Evolutionary conservation across 1,140 invertebrate genomes (phyloP).

Genomic region (Elymnias hypermnestra): DNA sequence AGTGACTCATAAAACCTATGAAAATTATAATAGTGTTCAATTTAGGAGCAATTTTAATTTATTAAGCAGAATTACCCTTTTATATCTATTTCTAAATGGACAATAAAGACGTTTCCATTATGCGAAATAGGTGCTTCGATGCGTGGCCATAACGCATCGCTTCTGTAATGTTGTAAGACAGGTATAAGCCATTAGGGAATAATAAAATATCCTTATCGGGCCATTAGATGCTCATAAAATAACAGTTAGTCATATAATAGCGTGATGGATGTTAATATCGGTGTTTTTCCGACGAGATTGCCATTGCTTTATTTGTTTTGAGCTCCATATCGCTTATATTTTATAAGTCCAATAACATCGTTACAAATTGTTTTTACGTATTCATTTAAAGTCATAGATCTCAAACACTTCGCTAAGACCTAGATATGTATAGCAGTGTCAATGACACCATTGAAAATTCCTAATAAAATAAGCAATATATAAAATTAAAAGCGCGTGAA

Average conservation of each 20-base stretch:
- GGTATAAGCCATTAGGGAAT: slow-evolving; percentile 73
- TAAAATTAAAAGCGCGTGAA: too few relatives aligned
- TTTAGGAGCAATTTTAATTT: too few relatives aligned
- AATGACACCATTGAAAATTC: too few relatives aligned
- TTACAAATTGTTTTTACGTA: neutral
- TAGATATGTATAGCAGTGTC: too few relatives aligned
- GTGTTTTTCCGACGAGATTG: slow-evolving; percentile 45
- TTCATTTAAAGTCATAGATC: neutral
- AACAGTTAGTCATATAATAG: slow-evolving; percentile 73
- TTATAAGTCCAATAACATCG: neutral
- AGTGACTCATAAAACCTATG: too few relatives aligned
- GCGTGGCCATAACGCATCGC: slow-evolving; percentile 64
- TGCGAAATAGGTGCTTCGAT: slow-evolving; percentile 59
- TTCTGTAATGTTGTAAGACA: slow-evolving; percentile 54
- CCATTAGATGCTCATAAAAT: slow-evolving; percentile 74
- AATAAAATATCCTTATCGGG: slow-evolving; percentile 73
- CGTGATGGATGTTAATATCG: slow-evolving; percentile 68
- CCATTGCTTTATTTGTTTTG: slow-evolving; percentile 8
- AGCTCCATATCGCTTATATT: slow-evolving; percentile 2
- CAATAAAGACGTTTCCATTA: slow-evolving; percentile 66
- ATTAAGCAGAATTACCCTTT: too few relatives aligned
- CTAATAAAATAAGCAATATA: too few relatives aligned
- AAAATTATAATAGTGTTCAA: too few relatives aligned
- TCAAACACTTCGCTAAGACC: too few relatives aligned
- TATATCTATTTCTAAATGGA: slow-evolving; percentile 19